Conservation (phyloP, 2,113 vertebrate genomes). For the Ammodytes dubius region DNA sequence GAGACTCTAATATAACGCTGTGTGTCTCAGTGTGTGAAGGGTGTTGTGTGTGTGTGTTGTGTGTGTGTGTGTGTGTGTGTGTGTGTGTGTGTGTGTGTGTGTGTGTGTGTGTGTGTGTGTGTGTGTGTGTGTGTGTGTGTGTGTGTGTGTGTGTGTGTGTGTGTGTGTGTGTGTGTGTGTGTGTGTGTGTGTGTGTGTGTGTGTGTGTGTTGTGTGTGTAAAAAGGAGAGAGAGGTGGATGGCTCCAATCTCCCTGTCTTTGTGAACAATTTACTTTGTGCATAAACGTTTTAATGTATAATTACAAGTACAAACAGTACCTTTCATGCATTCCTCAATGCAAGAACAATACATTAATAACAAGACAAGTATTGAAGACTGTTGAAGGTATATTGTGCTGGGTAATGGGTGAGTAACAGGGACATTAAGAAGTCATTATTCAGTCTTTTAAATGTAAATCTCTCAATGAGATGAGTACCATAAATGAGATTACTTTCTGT, state of each 20-base stretch:
- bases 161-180: background rate
- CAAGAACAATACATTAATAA: background rate
- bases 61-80: too few relatives aligned
- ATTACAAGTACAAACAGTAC: background rate
- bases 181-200: background rate
- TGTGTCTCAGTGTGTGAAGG: slow-evolving; percentile 2
- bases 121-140: too few relatives aligned
- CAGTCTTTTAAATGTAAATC: background rate
- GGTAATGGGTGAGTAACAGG: background rate
- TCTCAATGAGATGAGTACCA: background rate
- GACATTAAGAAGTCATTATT: too few relatives aligned
- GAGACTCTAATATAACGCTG: slow-evolving; percentile 24
- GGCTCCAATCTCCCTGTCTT: background rate
- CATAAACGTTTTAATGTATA: background rate
- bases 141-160: background rate
- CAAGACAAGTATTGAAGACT: background rate
- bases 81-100: background rate
- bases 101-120: slow-evolving; percentile 8
- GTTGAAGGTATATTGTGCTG: background rate
- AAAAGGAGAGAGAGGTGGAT: too few relatives aligned
- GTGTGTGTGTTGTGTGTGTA: too few relatives aligned
- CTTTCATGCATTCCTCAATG: background rate
- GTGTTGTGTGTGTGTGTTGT: too few relatives aligned
- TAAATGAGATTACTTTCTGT: background rate
- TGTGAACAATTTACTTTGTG: background rate